Evolutionary conservation across 2,797 vertebrate genomes (phyloP).

Genomic region (Arctocebus calabarensis): DNA sequence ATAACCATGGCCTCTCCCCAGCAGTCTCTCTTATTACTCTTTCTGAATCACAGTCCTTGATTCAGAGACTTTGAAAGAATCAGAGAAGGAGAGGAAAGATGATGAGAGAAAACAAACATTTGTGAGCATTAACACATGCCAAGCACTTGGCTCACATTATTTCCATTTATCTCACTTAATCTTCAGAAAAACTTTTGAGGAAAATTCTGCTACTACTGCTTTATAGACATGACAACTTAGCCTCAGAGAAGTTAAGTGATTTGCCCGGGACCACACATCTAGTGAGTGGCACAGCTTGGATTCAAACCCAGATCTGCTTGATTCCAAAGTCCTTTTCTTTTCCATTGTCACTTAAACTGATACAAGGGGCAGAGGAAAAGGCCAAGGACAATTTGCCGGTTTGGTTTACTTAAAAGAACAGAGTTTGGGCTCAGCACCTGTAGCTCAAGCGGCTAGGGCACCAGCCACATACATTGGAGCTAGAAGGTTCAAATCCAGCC

Average conservation of each 20-base stretch:
- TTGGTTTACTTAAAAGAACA: slow-evolving; percentile 19
- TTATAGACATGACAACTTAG: slow-evolving; percentile 16
- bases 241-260: not conserved
- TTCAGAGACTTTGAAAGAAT: not conserved
- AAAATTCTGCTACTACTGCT: not conserved
- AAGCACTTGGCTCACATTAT: not conserved
- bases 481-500: too few species aligned
- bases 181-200: not conserved
- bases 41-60: not conserved
- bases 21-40: not conserved
- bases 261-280: not conserved
- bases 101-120: not conserved
- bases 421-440: too few species aligned
- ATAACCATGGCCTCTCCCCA: not conserved
- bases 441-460: too few species aligned
- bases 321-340: not conserved
- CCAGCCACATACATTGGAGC: too few species aligned
- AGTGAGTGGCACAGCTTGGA: not conserved
- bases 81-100: not conserved
- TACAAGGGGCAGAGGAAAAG: not conserved
- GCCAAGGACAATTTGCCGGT: not conserved
- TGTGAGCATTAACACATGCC: not conserved
- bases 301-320: not conserved
- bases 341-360: not conserved
- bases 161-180: not conserved